A percentile compares a stretch with the other conserved stretches of the same genome.
phyloP scores from a whole-genome alignment of 2,113 vertebrate genomes.

The Fregetta grallaria region DNA sequence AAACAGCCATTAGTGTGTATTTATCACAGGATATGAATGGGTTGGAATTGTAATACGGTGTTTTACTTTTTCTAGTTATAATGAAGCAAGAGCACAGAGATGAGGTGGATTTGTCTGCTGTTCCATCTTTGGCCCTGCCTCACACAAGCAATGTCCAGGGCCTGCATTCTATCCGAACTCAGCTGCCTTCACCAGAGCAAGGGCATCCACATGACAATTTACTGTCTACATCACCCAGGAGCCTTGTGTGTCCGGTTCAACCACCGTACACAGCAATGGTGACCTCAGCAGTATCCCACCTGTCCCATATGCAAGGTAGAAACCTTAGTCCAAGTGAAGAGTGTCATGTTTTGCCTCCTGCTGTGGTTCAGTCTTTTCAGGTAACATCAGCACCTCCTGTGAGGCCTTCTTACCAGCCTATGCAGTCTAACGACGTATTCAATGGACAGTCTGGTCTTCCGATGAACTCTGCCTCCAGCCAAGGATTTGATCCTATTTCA shows the following conservation, averaged over 20 bases:
- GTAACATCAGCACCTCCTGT: slow-evolving; percentile 77
- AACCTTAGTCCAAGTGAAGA: slow-evolving; percentile 84
- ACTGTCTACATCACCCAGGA: slow-evolving; percentile 84
- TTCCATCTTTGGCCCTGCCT: slow-evolving; percentile 82
- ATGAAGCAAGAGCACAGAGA: slow-evolving; percentile 95
- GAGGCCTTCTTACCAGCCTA: slow-evolving; percentile 85
- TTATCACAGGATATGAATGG: background rate
- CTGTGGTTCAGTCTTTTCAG: slow-evolving; percentile 85
- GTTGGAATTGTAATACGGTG: background rate
- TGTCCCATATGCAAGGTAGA: slow-evolving; percentile 86
- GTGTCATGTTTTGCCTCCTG: slow-evolving; percentile 80
- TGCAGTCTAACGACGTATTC: slow-evolving; percentile 85
- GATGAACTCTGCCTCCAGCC: slow-evolving; percentile 78
- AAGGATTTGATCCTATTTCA: slow-evolving; percentile 85
- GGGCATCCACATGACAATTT: slow-evolving; percentile 82
- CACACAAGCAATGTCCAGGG: slow-evolving; percentile 72
- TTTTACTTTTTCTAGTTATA: slow-evolving; percentile 78
- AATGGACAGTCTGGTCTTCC: slow-evolving; percentile 90
- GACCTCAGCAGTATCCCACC: slow-evolving; percentile 84
- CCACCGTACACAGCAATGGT: slow-evolving; percentile 83
- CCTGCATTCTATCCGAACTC: slow-evolving; percentile 77
- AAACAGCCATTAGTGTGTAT: background rate
- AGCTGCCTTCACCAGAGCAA: slow-evolving; percentile 88
- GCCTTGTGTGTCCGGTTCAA: slow-evolving; percentile 83
- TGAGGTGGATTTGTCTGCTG: slow-evolving; percentile 84